Conservation (phyloP, 1,140 invertebrate genomes). For the Eufriesea mexicana region DNA sequence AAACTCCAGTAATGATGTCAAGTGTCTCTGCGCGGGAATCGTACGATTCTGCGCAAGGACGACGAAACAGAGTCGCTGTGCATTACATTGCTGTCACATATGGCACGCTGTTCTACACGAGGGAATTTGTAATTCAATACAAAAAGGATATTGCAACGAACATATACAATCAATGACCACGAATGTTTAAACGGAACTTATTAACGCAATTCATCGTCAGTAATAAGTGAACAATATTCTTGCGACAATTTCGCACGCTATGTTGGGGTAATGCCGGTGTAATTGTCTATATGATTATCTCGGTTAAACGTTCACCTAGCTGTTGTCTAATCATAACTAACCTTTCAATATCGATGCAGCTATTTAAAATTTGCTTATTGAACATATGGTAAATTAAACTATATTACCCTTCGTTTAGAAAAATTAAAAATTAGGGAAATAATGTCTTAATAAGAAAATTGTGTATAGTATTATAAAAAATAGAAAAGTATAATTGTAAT, state of each 20-base stretch:
- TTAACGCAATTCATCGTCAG: background rate
- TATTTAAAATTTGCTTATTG: background rate
- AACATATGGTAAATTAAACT: background rate
- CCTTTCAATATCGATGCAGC: too few relatives aligned
- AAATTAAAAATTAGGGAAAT: background rate
- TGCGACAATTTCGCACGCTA: background rate
- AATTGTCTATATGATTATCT: constrained; percentile 7
- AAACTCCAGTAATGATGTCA: constrained; percentile 17
- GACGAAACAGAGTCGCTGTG: background rate
- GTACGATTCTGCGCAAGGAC: constrained; percentile 25
- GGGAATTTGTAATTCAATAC: constrained; percentile 13
- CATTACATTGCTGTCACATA: background rate
- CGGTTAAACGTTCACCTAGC: background rate
- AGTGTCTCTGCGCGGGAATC: constrained; percentile 29
- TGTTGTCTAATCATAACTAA: background rate
- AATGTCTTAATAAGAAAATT: background rate
- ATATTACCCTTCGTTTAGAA: background rate
- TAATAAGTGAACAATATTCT: background rate
- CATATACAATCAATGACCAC: background rate
- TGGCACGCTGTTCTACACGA: background rate
- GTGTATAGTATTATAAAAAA: too few relatives aligned
- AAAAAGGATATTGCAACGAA: background rate
- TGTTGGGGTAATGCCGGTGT: background rate
- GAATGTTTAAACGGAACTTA: background rate
- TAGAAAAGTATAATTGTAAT: too few relatives aligned